Base-by-base conservation (phyloP, 2,797 vertebrate species). In the Gallirallus australis region DNA sequence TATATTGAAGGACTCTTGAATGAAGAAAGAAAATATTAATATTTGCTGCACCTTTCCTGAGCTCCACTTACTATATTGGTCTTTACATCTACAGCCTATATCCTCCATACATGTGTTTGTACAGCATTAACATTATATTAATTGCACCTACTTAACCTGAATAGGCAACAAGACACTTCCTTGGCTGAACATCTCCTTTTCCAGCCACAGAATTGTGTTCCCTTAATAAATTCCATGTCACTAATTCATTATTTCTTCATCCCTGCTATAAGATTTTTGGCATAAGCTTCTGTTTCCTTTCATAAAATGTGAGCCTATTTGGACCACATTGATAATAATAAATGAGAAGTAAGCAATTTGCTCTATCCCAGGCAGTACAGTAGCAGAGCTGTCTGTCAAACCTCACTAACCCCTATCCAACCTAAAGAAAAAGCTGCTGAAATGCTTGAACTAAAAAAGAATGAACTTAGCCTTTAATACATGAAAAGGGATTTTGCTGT, bases 371-470 rank as follows among this genome's bases (percentile, higher is more conserved):
- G 48, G 76, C 65, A 94, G 60, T 53, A 53, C 69, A 93, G 87
- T 81, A 93, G 94, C 91, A 90, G 77, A 91, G 20, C 40, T 86
- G 24, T 59, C 57, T 75, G 33, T 86, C 72, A 90, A 83, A 91
- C 30, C 54, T 89, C 66, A 54, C 75, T 78, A 94, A 78, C 65
- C n/a, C 31, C 33, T 60, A 81, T 13, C 37, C 53, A 68, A 40
- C 47, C 47, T 79, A 72, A 82, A 60, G 90, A 69, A 85, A 63
- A 83, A 73, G 56, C 28, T 66, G 37, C 64, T 72, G 78, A 84
- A 94, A 70, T 54, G 40, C 45, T 42, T 75, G 53, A 93, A 70
- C n/a, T 64, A 37, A 37, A 53, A 88, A 59, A 66, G 35, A 78
- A 91, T 47, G 48, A 78, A 83, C 30, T 86, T 20, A 75, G n/a